Conservation (phyloP, 2,797 vertebrate species). For the Taenioides sp. region DNA sequence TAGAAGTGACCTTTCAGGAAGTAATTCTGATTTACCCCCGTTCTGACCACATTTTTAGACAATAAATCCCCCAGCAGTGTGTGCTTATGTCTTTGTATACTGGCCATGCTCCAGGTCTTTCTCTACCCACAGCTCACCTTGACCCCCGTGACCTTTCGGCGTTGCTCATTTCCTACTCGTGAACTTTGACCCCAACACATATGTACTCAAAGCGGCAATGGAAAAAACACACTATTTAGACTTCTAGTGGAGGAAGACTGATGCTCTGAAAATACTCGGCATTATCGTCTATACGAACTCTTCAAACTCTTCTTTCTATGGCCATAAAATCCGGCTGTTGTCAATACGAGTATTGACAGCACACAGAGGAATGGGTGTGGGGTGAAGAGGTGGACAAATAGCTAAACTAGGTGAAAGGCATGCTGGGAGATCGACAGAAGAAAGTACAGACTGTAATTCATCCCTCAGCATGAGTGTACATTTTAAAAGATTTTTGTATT, state of each 20-base stretch:
- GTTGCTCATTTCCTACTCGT: slow-evolving; percentile 57
- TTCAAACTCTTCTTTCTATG: neutral
- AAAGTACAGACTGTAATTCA: slow-evolving; percentile 17
- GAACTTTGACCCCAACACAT: slow-evolving; percentile 45
- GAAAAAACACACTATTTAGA: slow-evolving; percentile 26
- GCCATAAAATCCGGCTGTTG: slow-evolving; percentile 14
- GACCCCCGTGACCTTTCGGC: slow-evolving; percentile 46
- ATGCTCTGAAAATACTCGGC: slow-evolving; percentile 29
- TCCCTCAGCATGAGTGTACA: neutral
- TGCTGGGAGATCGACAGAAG: slow-evolving; percentile 14
- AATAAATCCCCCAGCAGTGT: neutral
- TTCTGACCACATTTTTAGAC: neutral
- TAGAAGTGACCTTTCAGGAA: neutral
- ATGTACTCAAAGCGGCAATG: slow-evolving; percentile 1
- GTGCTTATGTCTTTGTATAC: slow-evolving; percentile 11
- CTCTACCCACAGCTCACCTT: slow-evolving; percentile 55
- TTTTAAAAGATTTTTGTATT: neutral
- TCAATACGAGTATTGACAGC: slow-evolving; percentile 27
- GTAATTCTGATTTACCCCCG: neutral
- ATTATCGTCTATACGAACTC: slow-evolving; percentile 12
- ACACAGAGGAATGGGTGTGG: slow-evolving; percentile 9
- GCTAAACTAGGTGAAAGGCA: slow-evolving; percentile 14
- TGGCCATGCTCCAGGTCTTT: slow-evolving; percentile 22
- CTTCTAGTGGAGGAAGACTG: slow-evolving; percentile 12
- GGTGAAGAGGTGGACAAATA: slow-evolving; percentile 19